These are phyloP conservation scores for Caenorhabditis elegans DNA, from an alignment of 1,140 invertebrate genomes.

Conservation along the genomic window WBcel235 BX284606.5:4116501-4117000, in stretches of 20 bases:
- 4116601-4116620: constrained; percentile 35
- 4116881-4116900: constrained; percentile 23
- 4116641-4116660: not conserved
- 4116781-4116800: constrained; percentile 28
- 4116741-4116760: not conserved
- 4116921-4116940: not conserved
- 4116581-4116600: constrained; percentile 21
- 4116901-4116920: constrained; percentile 20
- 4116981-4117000: no score
- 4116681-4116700: constrained; percentile 39
- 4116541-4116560: no score
- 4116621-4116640: constrained; percentile 32
- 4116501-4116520: no score
- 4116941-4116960: not conserved
- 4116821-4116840: constrained; percentile 29
- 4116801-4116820: constrained; percentile 31
- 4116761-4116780: constrained; percentile 39
- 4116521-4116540: no score
- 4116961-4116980: not conserved
- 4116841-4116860: not conserved
- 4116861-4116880: not conserved
- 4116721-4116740: no score
- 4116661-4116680: constrained; percentile 1
- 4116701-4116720: not conserved
- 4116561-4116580: constrained; percentile 36